Evolutionary conservation across 1,140 invertebrate species (phyloP).

Genomic region (Drosophila triauraria): DNA sequence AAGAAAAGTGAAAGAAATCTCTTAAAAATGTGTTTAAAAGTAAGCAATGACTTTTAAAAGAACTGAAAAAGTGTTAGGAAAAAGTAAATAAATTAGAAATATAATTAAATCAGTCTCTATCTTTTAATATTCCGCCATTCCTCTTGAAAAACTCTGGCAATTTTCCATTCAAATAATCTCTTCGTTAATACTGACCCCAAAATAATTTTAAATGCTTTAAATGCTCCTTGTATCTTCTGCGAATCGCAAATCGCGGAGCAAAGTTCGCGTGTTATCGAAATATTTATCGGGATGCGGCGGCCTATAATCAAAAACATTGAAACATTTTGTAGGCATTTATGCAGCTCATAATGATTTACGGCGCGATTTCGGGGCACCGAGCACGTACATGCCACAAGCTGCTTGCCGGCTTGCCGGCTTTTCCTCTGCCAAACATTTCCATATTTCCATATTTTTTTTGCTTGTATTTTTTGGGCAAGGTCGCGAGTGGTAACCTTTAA

Average conservation of each 20-base stretch:
- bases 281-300: conserved; percentile 66
- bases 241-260: background rate
- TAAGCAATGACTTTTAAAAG: too few species aligned
- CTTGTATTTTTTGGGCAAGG: conserved; percentile 51
- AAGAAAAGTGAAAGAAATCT: too few species aligned
- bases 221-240: background rate
- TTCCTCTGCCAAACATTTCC: background rate
- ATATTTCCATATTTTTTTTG: conserved; percentile 6
- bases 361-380: conserved; percentile 62
- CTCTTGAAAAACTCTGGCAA: too few species aligned
- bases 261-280: conserved; percentile 51
- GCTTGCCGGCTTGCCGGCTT: conserved; percentile 15
- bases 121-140: too few species aligned
- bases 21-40: too few species aligned
- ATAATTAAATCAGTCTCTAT: too few species aligned
- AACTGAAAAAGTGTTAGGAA: too few species aligned
- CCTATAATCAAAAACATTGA: conserved; percentile 72
- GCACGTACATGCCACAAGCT: conserved; percentile 82
- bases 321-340: conserved; percentile 80
- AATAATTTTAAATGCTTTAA: background rate
- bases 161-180: background rate
- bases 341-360: conserved; percentile 80
- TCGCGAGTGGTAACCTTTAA: conserved; percentile 82
- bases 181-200: too few species aligned
- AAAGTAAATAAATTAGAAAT: too few species aligned